These are phyloP conservation scores for Pygmarrhopalites habei DNA, from an alignment of 1,140 invertebrate species.

Conservation along the genomic window DNA sequence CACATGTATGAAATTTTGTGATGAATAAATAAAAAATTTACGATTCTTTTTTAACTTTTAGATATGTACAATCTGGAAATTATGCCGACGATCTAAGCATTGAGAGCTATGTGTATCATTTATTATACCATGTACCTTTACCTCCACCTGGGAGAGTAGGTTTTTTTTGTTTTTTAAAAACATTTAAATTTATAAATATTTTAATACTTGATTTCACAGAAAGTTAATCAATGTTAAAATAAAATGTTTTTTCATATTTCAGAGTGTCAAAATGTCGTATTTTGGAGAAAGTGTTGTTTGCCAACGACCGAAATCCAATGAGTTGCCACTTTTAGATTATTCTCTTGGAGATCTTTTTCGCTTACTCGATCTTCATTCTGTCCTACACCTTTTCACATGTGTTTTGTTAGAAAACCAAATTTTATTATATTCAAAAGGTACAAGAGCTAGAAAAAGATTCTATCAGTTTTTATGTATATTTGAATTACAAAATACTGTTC, in stretches of 20 bases:
- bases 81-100: slow-evolving; percentile 51
- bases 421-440: slow-evolving; percentile 81
- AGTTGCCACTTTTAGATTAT: slow-evolving; percentile 91
- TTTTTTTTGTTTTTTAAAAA: too few species aligned
- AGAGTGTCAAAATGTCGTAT: slow-evolving; percentile 69
- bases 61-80: background rate
- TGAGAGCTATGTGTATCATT: slow-evolving; percentile 90
- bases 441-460: slow-evolving; percentile 26
- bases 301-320: slow-evolving; percentile 64
- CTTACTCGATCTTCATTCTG: slow-evolving; percentile 77
- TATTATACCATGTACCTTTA: slow-evolving; percentile 87
- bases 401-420: slow-evolving; percentile 95
- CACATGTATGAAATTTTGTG: too few species aligned
- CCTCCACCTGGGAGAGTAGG: slow-evolving; percentile 79
- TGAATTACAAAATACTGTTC: too few species aligned
- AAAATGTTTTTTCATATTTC: too few species aligned
- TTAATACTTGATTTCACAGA: too few species aligned
- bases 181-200: too few species aligned
- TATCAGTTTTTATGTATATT: background rate
- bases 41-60: background rate
- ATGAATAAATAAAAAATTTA: too few species aligned
- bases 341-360: slow-evolving; percentile 78
- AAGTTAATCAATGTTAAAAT: too few species aligned
- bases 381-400: slow-evolving; percentile 90
- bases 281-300: slow-evolving; percentile 59